Evolutionary conservation across 2,888 invertebrate genomes (phyloP).

Genomic region (Athalia cordata): DNA sequence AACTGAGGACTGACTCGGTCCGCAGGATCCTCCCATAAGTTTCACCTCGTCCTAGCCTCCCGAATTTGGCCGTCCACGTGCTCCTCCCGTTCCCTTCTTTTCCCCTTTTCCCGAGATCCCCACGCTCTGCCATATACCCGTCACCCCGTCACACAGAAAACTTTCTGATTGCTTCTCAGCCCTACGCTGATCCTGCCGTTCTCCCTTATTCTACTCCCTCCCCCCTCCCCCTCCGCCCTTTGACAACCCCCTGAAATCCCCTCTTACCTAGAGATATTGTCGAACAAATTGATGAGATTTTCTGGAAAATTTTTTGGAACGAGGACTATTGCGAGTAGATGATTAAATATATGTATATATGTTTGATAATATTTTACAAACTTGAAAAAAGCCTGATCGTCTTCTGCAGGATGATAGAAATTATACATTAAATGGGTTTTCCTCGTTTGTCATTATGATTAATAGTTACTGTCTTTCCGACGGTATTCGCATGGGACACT

Average conservation of each 20-base stretch:
- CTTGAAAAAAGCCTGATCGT: too few relatives aligned
- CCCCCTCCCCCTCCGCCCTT: neutral
- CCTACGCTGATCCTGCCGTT: neutral
- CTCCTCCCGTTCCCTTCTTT: neutral
- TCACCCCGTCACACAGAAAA: conserved; percentile 34
- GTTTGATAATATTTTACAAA: neutral
- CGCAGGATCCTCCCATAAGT: conserved; percentile 17
- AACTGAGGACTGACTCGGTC: conserved; percentile 15
- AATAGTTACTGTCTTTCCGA: conserved; percentile 12
- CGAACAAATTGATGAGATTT: conserved; percentile 32
- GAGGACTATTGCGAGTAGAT: too few relatives aligned
- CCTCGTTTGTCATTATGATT: conserved; percentile 23
- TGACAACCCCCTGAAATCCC: neutral
- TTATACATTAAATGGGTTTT: conserved; percentile 10
- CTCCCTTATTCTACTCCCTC: neutral
- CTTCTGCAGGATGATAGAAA: neutral
- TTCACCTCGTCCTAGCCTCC: conserved; percentile 19
- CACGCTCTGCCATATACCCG: conserved; percentile 11
- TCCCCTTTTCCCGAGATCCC: neutral
- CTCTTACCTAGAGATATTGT: conserved; percentile 8
- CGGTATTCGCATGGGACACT: neutral
- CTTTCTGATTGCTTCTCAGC: conserved; percentile 37
- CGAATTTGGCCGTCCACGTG: conserved; percentile 21
- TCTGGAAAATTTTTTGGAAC: neutral
- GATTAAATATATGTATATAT: neutral